Evolutionary conservation across 2,888 invertebrate genomes (phyloP).

Genomic region (Drosophila birchii): DNA sequence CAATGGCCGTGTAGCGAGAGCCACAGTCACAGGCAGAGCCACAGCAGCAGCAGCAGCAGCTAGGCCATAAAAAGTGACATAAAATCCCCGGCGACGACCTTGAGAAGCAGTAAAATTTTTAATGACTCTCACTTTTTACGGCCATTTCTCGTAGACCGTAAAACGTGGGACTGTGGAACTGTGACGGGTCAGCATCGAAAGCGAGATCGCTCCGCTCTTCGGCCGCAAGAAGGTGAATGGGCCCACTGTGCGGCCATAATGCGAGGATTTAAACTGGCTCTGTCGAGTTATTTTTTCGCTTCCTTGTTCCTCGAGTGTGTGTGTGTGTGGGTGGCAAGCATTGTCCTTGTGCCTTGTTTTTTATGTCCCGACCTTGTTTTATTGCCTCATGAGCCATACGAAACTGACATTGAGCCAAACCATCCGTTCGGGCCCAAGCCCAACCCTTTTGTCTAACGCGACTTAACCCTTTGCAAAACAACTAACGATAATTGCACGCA

Average conservation of each 20-base stretch:
- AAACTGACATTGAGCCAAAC: conserved; percentile 66
- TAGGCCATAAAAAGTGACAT: conserved; percentile 69
- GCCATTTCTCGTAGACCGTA: conserved; percentile 73
- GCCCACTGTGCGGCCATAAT: conserved; percentile 71
- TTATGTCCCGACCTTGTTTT: conserved; percentile 61
- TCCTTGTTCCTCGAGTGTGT: background rate
- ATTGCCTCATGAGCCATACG: conserved; percentile 59
- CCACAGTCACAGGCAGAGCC: conserved; percentile 1
- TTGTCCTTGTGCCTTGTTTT: conserved; percentile 48
- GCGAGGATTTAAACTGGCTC: conserved; percentile 55
- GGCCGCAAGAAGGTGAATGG: conserved; percentile 64
- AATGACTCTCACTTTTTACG: conserved; percentile 84
- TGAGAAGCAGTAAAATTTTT: conserved; percentile 84
- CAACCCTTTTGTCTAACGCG: conserved; percentile 46
- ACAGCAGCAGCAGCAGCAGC: conserved; percentile 40
- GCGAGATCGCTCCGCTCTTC: conserved; percentile 56
- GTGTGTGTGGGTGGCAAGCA: conserved; percentile 26
- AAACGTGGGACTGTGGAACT: conserved; percentile 59
- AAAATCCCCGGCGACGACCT: conserved; percentile 83
- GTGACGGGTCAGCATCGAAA: conserved; percentile 55
- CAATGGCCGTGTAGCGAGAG: conserved; percentile 30
- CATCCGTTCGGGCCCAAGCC: conserved; percentile 52
- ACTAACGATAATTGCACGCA: conserved; percentile 80
- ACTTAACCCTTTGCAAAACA: conserved; percentile 70
- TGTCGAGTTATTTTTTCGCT: conserved; percentile 7